Percentiles rank a stretch among this genome's conserved stretches.
These are phyloP conservation scores for Phaethornis superciliosus DNA, from an alignment of 2,113 vertebrate genomes.

Conservation along the genomic window DNA sequence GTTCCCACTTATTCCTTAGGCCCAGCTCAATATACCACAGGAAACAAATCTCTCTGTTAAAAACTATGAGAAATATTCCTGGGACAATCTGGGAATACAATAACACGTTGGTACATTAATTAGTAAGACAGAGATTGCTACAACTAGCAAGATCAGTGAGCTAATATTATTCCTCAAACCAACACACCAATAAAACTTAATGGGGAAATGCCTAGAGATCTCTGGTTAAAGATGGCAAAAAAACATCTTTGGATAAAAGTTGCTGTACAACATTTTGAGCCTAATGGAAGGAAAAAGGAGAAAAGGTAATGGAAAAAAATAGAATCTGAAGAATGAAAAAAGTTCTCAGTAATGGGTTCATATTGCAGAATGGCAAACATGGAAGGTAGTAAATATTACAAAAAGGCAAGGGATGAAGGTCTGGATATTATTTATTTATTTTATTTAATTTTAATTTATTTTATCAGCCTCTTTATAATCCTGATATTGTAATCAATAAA, in stretches of 20 bases:
- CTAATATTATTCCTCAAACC: not conserved
- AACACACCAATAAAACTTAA: not conserved
- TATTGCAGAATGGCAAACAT: not conserved
- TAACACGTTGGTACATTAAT: not conserved
- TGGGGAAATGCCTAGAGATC: accelerated
- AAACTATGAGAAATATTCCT: not conserved
- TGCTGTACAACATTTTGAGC: not conserved
- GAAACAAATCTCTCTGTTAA: not conserved
- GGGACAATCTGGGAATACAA: not conserved
- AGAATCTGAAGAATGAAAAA: not conserved
- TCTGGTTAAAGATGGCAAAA: not conserved
- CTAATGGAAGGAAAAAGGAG: not conserved
- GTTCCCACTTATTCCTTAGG: not conserved
- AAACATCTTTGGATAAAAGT: not conserved
- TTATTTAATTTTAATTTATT: no score
- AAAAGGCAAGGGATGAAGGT: not conserved
- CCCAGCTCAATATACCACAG: not conserved
- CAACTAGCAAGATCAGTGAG: no score
- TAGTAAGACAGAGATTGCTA: not conserved
- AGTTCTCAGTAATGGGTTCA: not conserved
- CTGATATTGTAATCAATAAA: not conserved
- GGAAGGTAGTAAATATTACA: not conserved
- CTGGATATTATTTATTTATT: no score
- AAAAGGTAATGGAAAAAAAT: not conserved
- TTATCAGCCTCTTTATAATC: not conserved